Conservation (phyloP, 1,140 invertebrate species). For the Drosophila serrata region DNA sequence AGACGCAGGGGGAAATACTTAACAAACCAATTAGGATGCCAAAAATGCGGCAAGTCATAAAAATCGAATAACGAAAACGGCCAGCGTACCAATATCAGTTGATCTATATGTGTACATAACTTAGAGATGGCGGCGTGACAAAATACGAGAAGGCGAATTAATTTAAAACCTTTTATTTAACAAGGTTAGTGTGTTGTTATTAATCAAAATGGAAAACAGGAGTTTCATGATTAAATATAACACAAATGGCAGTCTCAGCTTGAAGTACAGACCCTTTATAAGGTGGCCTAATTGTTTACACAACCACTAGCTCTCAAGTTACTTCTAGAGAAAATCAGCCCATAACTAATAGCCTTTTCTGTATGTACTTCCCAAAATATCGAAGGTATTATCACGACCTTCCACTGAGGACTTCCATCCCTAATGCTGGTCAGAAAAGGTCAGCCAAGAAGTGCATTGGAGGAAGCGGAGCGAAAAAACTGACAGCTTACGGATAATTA, state of each 20-base stretch:
- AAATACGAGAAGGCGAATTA: background rate
- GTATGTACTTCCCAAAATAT: background rate
- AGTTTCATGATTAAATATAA: too few species aligned
- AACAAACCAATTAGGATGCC: slow-evolving; percentile 84
- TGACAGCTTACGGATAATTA: slow-evolving; percentile 85
- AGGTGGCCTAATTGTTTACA: too few species aligned
- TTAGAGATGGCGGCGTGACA: slow-evolving; percentile 30
- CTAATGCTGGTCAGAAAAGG: slow-evolving; percentile 38
- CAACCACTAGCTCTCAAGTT: too few species aligned
- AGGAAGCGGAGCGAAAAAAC: slow-evolving; percentile 75
- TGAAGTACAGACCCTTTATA: too few species aligned
- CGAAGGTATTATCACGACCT: background rate
- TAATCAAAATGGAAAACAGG: too few species aligned
- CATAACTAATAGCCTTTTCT: too few species aligned
- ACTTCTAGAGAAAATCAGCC: too few species aligned
- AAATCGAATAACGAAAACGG: slow-evolving; percentile 44
- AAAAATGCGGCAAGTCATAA: slow-evolving; percentile 75
- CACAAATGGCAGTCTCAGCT: too few species aligned
- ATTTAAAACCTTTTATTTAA: background rate
- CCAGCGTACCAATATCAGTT: slow-evolving; percentile 58
- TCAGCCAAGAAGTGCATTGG: slow-evolving; percentile 36
- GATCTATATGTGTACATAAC: slow-evolving; percentile 57
- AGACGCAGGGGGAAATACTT: slow-evolving; percentile 58
- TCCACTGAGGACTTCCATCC: background rate
- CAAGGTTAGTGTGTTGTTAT: background rate